phyloP scores from a whole-genome alignment of 1,140 invertebrate genomes.

The Sminthurides bifidus region DNA sequence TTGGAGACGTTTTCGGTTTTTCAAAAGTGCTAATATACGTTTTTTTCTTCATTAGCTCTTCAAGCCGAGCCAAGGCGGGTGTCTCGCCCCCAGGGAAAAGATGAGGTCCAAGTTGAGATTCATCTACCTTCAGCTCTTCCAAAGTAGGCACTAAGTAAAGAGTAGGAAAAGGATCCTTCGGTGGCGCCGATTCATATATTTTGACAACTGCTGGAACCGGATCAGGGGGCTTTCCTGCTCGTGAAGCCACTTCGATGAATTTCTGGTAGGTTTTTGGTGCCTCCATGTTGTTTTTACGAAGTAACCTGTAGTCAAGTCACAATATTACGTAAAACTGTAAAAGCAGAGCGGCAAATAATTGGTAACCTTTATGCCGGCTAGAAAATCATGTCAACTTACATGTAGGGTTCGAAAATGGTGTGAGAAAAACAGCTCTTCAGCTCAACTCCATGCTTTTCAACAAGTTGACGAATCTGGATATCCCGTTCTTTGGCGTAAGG shows the following conservation, averaged over 20 bases:
- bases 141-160: slow-evolving; percentile 49
- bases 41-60: slow-evolving; percentile 47
- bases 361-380: not conserved
- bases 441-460: slow-evolving; percentile 45
- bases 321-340: not conserved
- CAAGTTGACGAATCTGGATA: slow-evolving; percentile 47
- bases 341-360: not conserved
- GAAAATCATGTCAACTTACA: slow-evolving; percentile 37
- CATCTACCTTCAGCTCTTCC: slow-evolving; percentile 46
- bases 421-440: slow-evolving; percentile 52
- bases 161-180: not conserved
- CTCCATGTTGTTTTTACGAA: slow-evolving; percentile 50
- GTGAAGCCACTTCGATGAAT: slow-evolving; percentile 49
- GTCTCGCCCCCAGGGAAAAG: slow-evolving; percentile 55
- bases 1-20: slow-evolving; percentile 58
- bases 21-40: slow-evolving; percentile 60
- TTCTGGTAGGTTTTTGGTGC: slow-evolving; percentile 59
- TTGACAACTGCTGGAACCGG: slow-evolving; percentile 39
- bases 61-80: slow-evolving; percentile 50
- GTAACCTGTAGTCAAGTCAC: slow-evolving; percentile 38
- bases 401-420: slow-evolving; percentile 54
- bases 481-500: slow-evolving; percentile 53
- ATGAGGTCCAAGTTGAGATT: slow-evolving; percentile 37
- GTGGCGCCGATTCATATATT: slow-evolving; percentile 35
- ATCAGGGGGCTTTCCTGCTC: slow-evolving; percentile 42